A percentile compares a stretch with the other conserved stretches of the same genome.
Evolutionary conservation across 2,113 vertebrate species (phyloP).

Genomic region (Rhinoptilus africanus): DNA sequence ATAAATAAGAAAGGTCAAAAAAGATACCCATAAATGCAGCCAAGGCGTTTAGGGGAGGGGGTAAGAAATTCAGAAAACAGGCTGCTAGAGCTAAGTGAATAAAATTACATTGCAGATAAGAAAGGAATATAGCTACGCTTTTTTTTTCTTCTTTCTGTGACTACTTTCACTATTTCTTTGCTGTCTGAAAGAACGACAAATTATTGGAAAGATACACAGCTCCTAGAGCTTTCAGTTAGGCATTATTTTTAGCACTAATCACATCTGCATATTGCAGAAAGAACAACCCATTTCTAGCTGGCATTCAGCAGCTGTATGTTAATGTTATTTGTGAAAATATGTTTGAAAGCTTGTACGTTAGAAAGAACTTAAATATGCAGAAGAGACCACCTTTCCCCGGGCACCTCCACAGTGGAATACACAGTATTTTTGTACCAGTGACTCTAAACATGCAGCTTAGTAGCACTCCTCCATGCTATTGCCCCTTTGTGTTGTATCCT

Average conservation of each 20-base stretch:
- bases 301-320: neutral
- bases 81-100: neutral
- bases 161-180: neutral
- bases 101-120: neutral
- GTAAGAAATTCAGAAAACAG: neutral
- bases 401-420: neutral
- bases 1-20: neutral
- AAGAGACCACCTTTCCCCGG: neutral
- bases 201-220: neutral
- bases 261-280: neutral
- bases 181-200: neutral
- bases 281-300: neutral
- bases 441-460: neutral
- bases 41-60: neutral
- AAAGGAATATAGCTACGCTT: neutral
- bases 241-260: conserved; percentile 5
- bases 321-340: neutral
- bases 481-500: neutral
- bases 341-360: neutral
- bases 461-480: neutral
- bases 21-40: neutral
- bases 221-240: neutral
- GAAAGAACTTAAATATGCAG: neutral
- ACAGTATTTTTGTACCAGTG: neutral
- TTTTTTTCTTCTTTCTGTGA: neutral